A percentile compares a stretch with the other conserved stretches of the same genome.
These are phyloP conservation scores for Pseudopipra pipra DNA, from an alignment of 2,113 vertebrate genomes.

Conservation along the genomic window DNA sequence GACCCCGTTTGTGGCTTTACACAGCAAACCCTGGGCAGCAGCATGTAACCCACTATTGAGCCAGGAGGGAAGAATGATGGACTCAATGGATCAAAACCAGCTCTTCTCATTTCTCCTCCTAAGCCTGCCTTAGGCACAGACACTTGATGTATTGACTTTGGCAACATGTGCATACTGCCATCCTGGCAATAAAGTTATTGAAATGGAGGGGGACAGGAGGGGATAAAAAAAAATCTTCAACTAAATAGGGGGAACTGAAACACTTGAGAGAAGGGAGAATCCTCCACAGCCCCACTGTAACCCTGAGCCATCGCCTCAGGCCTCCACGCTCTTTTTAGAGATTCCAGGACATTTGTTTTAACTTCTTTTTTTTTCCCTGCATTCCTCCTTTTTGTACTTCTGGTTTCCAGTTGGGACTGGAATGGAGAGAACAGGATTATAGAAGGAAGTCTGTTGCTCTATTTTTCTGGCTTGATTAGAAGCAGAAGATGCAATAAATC, in stretches of 20 bases:
- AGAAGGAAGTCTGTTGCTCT: slow-evolving; percentile 23
- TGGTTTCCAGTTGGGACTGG: slow-evolving; percentile 19
- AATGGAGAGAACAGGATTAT: slow-evolving; percentile 23
- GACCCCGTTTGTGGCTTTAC: background rate
- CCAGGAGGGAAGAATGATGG: background rate
- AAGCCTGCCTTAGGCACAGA: background rate
- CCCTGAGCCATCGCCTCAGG: background rate
- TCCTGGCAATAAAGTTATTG: background rate
- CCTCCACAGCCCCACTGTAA: background rate
- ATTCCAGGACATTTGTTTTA: slow-evolving; percentile 26
- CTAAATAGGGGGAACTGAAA: background rate
- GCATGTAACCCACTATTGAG: background rate
- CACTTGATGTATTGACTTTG: slow-evolving; percentile 35
- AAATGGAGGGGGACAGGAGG: background rate
- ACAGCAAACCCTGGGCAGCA: background rate
- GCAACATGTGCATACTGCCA: background rate
- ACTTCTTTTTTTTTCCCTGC: background rate
- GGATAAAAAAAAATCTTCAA: background rate
- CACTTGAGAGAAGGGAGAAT: background rate
- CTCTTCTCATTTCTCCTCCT: background rate
- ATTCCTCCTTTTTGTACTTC: slow-evolving; percentile 49
- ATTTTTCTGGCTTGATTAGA: slow-evolving; percentile 47
- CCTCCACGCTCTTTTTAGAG: background rate
- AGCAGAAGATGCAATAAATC: slow-evolving; percentile 59
- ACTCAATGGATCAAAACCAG: slow-evolving; percentile 10